A percentile compares a stretch with the other conserved stretches of the same genome.
Conservation (phyloP, 2,113 vertebrate species). For the Alethe diademata region DNA sequence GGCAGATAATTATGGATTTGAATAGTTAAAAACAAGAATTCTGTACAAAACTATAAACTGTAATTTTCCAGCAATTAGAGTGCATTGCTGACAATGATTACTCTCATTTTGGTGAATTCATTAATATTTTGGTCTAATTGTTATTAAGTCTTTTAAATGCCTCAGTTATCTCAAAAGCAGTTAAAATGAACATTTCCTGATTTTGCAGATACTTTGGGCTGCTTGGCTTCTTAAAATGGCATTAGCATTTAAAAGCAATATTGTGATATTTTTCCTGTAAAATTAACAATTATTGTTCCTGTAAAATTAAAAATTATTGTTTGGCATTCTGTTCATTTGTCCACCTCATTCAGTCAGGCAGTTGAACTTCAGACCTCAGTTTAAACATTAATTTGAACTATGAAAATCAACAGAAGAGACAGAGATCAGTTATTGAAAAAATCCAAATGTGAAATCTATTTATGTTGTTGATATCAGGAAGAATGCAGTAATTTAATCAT, state of each 20-base stretch:
- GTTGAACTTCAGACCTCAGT: background rate
- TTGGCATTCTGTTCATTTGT: background rate
- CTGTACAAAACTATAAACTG: background rate
- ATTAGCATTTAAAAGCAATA: background rate
- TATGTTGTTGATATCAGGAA: background rate
- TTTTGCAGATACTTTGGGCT: background rate
- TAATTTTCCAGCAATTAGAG: slow-evolving; percentile 44
- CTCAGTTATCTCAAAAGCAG: background rate
- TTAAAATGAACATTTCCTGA: background rate
- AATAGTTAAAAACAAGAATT: background rate
- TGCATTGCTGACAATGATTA: background rate
- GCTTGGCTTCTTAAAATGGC: background rate
- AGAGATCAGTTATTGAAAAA: background rate
- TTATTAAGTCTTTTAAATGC: slow-evolving; percentile 23
- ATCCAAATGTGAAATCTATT: background rate
- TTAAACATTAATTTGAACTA: background rate
- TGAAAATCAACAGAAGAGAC: background rate
- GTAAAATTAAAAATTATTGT: background rate
- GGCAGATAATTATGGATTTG: background rate
- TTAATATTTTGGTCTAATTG: slow-evolving; percentile 36
- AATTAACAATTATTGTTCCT: background rate
- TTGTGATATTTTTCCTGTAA: background rate
- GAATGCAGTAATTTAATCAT: background rate
- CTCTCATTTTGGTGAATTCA: background rate
- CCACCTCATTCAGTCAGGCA: background rate